phyloP scores from a whole-genome alignment of 2,797 vertebrate species.

The Siniperca undulata region DNA sequence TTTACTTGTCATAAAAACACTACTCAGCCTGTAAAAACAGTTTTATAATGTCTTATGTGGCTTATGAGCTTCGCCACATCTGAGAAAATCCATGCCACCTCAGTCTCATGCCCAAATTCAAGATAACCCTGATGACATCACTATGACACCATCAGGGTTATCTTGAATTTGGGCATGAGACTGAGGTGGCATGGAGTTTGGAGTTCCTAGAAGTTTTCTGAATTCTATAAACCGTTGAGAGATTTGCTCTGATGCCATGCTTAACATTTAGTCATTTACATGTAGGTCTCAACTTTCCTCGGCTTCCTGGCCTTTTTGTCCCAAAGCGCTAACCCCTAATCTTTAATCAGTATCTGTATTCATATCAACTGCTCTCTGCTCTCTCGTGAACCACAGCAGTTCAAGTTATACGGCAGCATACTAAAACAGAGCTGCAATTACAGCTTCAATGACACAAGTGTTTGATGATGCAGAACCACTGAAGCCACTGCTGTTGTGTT shows the following conservation, averaged over 20 bases:
- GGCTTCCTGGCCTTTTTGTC: not conserved
- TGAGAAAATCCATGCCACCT: too few relatives aligned
- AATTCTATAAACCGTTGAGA: not conserved
- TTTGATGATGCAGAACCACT: not conserved
- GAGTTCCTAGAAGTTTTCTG: not conserved
- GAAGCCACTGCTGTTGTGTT: not conserved
- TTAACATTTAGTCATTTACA: not conserved
- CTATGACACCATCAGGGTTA: not conserved
- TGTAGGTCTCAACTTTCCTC: not conserved
- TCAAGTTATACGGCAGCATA: not conserved
- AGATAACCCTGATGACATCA: not conserved
- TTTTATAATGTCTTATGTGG: too few relatives aligned
- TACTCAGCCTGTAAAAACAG: too few relatives aligned
- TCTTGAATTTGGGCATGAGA: not conserved
- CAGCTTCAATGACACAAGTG: not conserved
- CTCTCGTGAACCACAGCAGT: slow-evolving; percentile 9
- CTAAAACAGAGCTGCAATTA: slow-evolving; percentile 2
- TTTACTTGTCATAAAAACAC: too few relatives aligned
- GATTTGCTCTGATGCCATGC: not conserved
- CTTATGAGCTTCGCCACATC: too few relatives aligned
- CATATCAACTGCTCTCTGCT: slow-evolving; percentile 20
- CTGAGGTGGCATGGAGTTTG: not conserved
- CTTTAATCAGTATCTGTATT: slow-evolving; percentile 36
- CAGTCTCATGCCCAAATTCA: too few relatives aligned
- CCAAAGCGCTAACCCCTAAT: not conserved